Evolutionary conservation across 1,140 invertebrate species (phyloP).

Genomic region (Lordiphosa clarofinis): DNA sequence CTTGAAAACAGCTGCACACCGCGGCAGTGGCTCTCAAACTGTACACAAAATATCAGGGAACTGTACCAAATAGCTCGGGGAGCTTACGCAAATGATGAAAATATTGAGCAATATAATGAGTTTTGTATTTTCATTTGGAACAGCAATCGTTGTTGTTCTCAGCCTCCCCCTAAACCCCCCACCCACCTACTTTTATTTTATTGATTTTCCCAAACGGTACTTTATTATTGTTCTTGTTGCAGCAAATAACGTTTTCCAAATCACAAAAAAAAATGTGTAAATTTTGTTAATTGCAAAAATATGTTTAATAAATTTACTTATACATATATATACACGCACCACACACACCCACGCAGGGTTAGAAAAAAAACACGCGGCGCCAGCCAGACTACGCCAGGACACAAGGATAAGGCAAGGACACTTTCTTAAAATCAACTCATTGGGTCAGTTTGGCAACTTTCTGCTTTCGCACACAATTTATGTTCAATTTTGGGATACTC

Average conservation of each 20-base stretch:
- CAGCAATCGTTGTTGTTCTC: background rate
- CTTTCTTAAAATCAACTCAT: constrained; percentile 7
- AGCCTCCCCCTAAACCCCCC: background rate
- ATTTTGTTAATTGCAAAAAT: constrained; percentile 19
- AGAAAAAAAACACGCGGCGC: constrained; percentile 66
- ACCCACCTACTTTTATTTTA: constrained; percentile 2
- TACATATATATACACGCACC: constrained; percentile 20
- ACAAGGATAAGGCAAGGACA: constrained; percentile 31
- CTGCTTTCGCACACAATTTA: background rate
- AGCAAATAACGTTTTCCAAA: constrained; percentile 5
- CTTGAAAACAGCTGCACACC: constrained; percentile 64
- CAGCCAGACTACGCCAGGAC: constrained; percentile 67
- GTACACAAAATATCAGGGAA: constrained; percentile 35
- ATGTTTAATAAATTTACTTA: constrained; percentile 10
- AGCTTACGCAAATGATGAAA: background rate
- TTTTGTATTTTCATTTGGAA: background rate
- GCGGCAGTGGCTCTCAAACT: constrained; percentile 44
- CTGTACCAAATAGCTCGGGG: constrained; percentile 33
- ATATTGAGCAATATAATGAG: constrained; percentile 2
- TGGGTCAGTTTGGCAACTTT: background rate
- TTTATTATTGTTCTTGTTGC: constrained; percentile 26
- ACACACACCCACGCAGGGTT: constrained; percentile 38
- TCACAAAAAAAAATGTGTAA: constrained; percentile 2
- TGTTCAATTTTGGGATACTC: constrained; percentile 34
- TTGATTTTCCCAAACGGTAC: background rate